Base-by-base conservation (phyloP, 2,888 invertebrate species). In the Petrophora chlorosata region DNA sequence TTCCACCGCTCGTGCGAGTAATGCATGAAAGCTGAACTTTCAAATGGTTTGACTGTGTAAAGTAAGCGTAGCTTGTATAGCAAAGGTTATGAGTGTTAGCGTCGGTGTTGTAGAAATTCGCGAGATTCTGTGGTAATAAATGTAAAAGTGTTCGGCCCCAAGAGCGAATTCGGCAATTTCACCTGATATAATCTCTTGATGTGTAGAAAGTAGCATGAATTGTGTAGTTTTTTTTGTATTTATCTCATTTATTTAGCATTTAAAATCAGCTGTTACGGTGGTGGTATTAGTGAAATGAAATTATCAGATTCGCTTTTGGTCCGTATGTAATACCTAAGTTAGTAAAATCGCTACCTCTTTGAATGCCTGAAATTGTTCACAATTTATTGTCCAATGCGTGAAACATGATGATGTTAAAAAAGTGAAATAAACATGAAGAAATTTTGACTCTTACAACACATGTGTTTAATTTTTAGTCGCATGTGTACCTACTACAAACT, bases 321-420 rank as follows among this genome's bases (percentile, higher is more conserved):
- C 30, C 29, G 45, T 25, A 10, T 14, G 33, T 14, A 48, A 39
- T 61, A 54, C n/a, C n/a, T 77, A 78, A 76, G 65, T 70, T 76
- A 79, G 70, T 71, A 77, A 85, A 56, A 84, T 75, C 76, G 82
- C 88, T 87, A 88, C 88, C 88, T 88, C 88, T 79, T 68, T 74
- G 67, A 80, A 82, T 85, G 87, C 85, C 87, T 87, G 81, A 82
- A 79, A 73, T 76, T 80, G 80, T 82, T 79, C 70, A 80, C 75
- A 76, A 66, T 76, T 66, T 70, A 73, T 70, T 79, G 78, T 81
- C 79, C 76, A 77, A 75, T 77, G 72, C 67, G 71, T 80, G 77
- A 78, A 76, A 77, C 65, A 73, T 73, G 79, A 72, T 77, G 76
- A 76, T 81, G 77, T 78, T 76, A 73, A 76, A 72, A 73, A 78